phyloP scores from a whole-genome alignment of 2,113 vertebrate species.

The Balaeniceps rex region DNA sequence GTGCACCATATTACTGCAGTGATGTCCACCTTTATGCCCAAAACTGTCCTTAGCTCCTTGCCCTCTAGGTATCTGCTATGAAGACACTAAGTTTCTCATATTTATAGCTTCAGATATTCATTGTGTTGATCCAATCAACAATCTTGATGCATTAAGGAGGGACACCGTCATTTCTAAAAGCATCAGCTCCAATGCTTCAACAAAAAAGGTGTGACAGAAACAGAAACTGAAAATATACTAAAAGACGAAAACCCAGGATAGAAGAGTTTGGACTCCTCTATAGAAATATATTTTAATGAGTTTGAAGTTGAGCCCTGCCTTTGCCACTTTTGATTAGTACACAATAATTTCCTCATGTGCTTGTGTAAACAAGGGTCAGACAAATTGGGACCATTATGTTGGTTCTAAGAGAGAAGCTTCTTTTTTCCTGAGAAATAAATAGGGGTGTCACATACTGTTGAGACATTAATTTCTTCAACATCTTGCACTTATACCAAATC shows the following conservation, averaged over 20 bases:
- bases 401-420: not conserved
- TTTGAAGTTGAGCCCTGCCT: not conserved
- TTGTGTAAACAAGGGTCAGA: not conserved
- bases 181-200: not conserved
- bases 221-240: not conserved
- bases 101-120: not conserved
- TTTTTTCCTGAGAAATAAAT: not conserved
- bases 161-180: not conserved
- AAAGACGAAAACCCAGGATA: not conserved
- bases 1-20: not conserved
- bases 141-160: not conserved
- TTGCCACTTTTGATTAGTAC: not conserved
- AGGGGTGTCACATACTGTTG: not conserved
- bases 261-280: not conserved
- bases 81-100: not conserved
- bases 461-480: not conserved
- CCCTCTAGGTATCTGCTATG: not conserved
- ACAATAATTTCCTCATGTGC: not conserved
- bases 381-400: not conserved
- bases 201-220: not conserved
- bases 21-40: not conserved
- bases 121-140: not conserved
- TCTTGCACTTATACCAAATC: not conserved
- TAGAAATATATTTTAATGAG: not conserved
- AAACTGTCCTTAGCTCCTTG: not conserved